Base-by-base conservation (phyloP, 2,113 vertebrate species). In the Emydura subglobosa region DNA sequence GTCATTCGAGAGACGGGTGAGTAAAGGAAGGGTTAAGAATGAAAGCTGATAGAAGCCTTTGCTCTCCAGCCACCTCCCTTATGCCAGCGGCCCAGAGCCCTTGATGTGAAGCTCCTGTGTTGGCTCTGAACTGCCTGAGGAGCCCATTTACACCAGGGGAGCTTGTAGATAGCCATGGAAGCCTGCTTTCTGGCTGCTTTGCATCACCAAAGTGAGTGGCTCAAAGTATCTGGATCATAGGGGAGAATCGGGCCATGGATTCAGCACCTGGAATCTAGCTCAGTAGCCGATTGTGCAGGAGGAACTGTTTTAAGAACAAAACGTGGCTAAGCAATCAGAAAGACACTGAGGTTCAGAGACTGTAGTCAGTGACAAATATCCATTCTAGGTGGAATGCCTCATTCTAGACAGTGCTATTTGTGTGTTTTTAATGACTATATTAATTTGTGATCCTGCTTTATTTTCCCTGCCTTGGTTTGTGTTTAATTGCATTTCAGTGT, bases 1-100 rank as follows among this genome's bases (percentile, higher is more conserved):
- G 94, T 97, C 87, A 94, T 82, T 79, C 4, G 3, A 79, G 85
- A 96, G 85, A 93, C 89, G 88, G 85, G 91, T 91, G 74, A 96
- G 95, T 72, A 97, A 96, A 92, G 82, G 13, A 96, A 95, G 96
- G 95, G 96, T 97, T 96, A 98, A 97, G 44, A 55, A 42, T 83
- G 22, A 42, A 94, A 91, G 42, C 92, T 89, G 91, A 84, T 39
- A 39, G 16, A 86, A 90, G 65, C 84, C 81, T 93, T 94, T 94
- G 55, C 65, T 86, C 74, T 76, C 21, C 82, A 10, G 0, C 16
- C 14, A 7, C 5, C 11, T 89, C 61, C 72, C 55, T 29, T 54
- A 21, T 31, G 42, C 0, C 42, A 2, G 29, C 72, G 34, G 65
- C 57, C 74, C 44, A 1, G 1, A 78, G 24, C 27, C 55, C 11